Evolutionary conservation across 2,888 invertebrate genomes (phyloP).

Genomic region (Alloscopus bannaensis): DNA sequence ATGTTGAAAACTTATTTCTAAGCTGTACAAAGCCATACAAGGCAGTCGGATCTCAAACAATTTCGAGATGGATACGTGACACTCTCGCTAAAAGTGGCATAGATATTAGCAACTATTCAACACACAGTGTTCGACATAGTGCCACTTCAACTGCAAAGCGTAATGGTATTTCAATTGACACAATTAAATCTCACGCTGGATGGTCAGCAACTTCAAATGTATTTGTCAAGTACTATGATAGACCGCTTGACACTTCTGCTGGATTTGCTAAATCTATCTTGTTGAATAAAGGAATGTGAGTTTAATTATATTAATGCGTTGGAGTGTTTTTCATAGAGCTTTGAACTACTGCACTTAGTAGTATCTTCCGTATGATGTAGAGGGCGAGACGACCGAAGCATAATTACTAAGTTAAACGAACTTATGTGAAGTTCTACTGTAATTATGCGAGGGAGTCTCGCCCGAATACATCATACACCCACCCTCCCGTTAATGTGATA

Average conservation of each 20-base stretch:
- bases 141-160: conserved; percentile 19
- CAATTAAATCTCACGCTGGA: conserved; percentile 18
- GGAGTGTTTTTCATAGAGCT: not conserved
- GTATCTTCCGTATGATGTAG: conserved; percentile 5
- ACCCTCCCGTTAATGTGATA: not conserved
- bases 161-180: conserved; percentile 18
- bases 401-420: conserved; percentile 19
- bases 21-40: conserved; percentile 10
- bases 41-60: conserved; percentile 12
- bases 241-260: not conserved
- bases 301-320: not conserved
- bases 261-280: conserved; percentile 13
- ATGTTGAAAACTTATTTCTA: not conserved
- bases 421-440: conserved; percentile 9
- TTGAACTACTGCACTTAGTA: conserved; percentile 8
- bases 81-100: not conserved
- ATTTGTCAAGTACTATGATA: conserved; percentile 35
- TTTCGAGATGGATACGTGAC: conserved; percentile 23
- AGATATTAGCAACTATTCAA: conserved; percentile 2
- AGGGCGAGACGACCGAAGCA: conserved; percentile 15
- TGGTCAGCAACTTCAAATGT: conserved; percentile 19
- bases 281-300: not conserved
- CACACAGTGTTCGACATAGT: conserved; percentile 29
- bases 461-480: conserved; percentile 10
- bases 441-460: conserved; percentile 16